These are phyloP conservation scores for Limonius californicus DNA, from an alignment of 1,140 invertebrate genomes.

Conservation along the genomic window DNA sequence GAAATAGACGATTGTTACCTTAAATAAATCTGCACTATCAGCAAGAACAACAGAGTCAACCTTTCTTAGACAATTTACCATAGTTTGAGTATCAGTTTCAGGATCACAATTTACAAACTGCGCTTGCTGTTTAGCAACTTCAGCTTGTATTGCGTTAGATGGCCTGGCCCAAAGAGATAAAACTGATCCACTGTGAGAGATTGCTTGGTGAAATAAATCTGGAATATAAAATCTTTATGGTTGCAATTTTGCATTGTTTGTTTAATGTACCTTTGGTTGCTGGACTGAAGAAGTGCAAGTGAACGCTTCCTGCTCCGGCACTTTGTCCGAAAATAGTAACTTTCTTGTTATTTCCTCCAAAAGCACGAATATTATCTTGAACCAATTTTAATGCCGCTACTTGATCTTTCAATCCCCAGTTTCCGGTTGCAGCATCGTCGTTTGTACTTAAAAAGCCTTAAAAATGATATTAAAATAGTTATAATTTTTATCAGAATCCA, in stretches of 20 bases:
- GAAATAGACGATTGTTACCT: too few relatives aligned
- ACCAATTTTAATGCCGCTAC: constrained; percentile 56
- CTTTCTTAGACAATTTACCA: constrained; percentile 57
- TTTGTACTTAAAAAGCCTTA: constrained; percentile 42
- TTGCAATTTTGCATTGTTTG: too few relatives aligned
- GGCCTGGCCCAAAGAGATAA: constrained; percentile 54
- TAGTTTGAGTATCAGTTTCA: constrained; percentile 7
- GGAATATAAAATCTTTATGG: constrained; percentile 10
- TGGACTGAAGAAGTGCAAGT: constrained; percentile 52
- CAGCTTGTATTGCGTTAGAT: constrained; percentile 18
- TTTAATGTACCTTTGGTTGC: constrained; percentile 47
- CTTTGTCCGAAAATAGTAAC: constrained; percentile 49
- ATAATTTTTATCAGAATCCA: too few relatives aligned
- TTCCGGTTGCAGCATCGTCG: constrained; percentile 46
- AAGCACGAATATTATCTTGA: constrained; percentile 55
- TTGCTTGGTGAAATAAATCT: constrained; percentile 47
- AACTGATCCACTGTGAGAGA: constrained; percentile 51
- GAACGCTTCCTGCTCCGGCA: constrained; percentile 56
- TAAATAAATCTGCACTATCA: constrained; percentile 55
- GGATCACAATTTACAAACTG: constrained; percentile 25
- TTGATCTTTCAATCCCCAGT: constrained; percentile 61
- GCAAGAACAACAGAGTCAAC: constrained; percentile 57
- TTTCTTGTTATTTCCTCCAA: constrained; percentile 58
- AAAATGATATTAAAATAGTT: too few relatives aligned
- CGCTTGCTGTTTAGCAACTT: constrained; percentile 24